Conservation (phyloP, 2,113 vertebrate species). For the Platichthys stellatus region DNA sequence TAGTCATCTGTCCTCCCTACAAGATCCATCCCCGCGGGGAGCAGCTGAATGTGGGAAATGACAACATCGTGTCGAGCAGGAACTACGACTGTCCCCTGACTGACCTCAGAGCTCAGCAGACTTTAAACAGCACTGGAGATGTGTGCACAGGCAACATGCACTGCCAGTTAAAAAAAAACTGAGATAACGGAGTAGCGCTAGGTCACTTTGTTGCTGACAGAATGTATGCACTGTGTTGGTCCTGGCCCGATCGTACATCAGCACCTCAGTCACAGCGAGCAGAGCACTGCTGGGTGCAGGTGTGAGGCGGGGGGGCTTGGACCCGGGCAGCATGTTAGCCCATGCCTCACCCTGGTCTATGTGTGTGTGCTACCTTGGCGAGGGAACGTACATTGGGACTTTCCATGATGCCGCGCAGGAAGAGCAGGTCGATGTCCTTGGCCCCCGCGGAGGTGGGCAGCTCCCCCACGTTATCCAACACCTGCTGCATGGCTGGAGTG, state of each 20-base stretch:
- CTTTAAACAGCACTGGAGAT: constrained; percentile 16
- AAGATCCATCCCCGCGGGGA: constrained; percentile 1
- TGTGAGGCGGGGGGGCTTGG: not conserved
- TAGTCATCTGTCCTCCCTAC: constrained; percentile 13
- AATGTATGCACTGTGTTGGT: not conserved
- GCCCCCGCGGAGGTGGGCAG: constrained; percentile 88
- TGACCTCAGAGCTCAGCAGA: constrained; percentile 18
- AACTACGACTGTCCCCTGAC: constrained; percentile 13
- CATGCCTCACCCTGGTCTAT: not conserved
- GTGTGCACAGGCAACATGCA: not conserved
- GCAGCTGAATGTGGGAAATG: constrained; percentile 6
- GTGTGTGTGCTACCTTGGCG: constrained; percentile 84
- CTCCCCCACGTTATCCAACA: constrained; percentile 91
- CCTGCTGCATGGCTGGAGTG: constrained; percentile 94
- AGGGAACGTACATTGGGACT: constrained; percentile 93
- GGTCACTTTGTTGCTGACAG: constrained; percentile 3
- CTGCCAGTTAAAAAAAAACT: not conserved
- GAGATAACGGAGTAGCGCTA: not conserved
- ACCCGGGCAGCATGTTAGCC: not conserved
- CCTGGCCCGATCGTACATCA: constrained; percentile 33
- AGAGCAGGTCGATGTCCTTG: constrained; percentile 98
- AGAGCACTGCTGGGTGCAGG: constrained; percentile 27
- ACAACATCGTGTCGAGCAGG: constrained; percentile 24
- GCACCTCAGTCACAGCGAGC: constrained; percentile 36
- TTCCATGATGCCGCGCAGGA: constrained; percentile 98